Evolutionary conservation across 1,140 invertebrate genomes (phyloP).

Genomic region (Diabrotica undecimpunctata): DNA sequence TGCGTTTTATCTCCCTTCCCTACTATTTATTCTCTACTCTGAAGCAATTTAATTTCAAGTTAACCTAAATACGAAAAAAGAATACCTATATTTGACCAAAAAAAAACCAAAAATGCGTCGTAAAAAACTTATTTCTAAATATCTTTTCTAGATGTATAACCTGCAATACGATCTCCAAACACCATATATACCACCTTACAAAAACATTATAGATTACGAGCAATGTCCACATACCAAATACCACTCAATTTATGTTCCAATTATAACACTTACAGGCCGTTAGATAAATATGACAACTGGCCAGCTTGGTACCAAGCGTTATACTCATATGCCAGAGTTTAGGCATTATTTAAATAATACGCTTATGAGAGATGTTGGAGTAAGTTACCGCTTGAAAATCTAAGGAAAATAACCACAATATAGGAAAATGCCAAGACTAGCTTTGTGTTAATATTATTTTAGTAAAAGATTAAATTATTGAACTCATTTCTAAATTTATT

Average conservation of each 20-base stretch:
- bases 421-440: background rate
- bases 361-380: conserved; percentile 27
- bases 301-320: conserved; percentile 26
- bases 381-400: conserved; percentile 17
- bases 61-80: too few relatives aligned
- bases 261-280: conserved; percentile 25
- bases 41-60: too few relatives aligned
- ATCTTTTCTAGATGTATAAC: conserved; percentile 6
- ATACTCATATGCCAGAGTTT: conserved; percentile 20
- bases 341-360: conserved; percentile 29
- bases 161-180: conserved; percentile 24
- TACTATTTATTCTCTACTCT: too few relatives aligned
- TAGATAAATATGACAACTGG: conserved; percentile 29
- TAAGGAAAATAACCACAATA: background rate
- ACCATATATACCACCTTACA: conserved; percentile 15
- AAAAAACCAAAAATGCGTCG: too few relatives aligned
- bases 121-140: too few relatives aligned
- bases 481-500: too few relatives aligned
- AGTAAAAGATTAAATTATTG: background rate
- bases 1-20: too few relatives aligned
- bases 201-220: conserved; percentile 24
- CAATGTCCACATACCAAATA: conserved; percentile 30
- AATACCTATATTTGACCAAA: too few relatives aligned
- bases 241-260: conserved; percentile 25
- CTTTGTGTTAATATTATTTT: background rate